Evolutionary conservation across 1,140 invertebrate species (phyloP).

Genomic region (Centruroides sculpturatus): DNA sequence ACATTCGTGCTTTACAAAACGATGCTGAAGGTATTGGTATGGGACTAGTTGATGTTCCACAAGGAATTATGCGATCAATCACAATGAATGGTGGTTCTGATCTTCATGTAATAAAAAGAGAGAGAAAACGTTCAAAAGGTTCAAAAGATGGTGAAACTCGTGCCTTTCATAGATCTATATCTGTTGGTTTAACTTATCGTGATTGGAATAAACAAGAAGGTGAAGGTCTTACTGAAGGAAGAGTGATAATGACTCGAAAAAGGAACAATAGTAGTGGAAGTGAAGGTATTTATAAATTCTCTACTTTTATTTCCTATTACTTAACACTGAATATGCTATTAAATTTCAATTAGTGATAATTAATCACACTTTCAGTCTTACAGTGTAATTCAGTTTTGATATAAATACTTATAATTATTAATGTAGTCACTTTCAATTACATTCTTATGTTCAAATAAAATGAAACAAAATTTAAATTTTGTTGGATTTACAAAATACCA

Average conservation of each 20-base stretch:
- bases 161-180: conserved; percentile 49
- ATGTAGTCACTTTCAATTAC: no score
- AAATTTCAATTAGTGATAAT: no score
- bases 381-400: no score
- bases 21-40: conserved; percentile 8
- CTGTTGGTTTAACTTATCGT: conserved; percentile 44
- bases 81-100: conserved; percentile 15
- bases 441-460: no score
- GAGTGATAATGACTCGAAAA: conserved; percentile 45
- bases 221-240: conserved; percentile 29
- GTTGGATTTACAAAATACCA: no score
- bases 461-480: no score
- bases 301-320: no score
- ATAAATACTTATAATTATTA: no score
- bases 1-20: conserved; percentile 18
- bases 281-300: conserved; percentile 30
- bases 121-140: conserved; percentile 32
- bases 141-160: conserved; percentile 19
- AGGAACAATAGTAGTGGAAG: conserved; percentile 54
- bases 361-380: no score
- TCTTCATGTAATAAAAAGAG: conserved; percentile 4
- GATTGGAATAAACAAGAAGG: conserved; percentile 42
- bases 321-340: no score
- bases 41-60: conserved; percentile 4
- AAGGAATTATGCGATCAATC: conserved; percentile 13